Percentiles rank a stretch among this genome's conserved stretches.
Conservation (phyloP, 2,888 invertebrate genomes). For the Agrilus biguttatus region DNA sequence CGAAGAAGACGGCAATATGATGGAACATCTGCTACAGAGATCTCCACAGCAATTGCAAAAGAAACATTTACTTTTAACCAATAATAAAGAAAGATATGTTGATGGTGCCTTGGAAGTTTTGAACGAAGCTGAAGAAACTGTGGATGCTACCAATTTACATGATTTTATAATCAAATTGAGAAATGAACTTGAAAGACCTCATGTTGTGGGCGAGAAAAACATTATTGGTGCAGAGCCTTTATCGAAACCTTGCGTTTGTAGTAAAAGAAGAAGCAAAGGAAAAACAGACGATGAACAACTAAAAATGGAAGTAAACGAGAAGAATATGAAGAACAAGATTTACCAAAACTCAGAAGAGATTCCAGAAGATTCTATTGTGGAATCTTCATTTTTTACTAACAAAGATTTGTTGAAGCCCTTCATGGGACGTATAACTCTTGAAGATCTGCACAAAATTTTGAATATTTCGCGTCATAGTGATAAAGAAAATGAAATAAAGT, state of each 20-base stretch:
- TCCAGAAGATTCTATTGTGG: too few species aligned
- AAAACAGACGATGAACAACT: background rate
- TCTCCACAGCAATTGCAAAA: too few species aligned
- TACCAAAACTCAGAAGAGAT: background rate
- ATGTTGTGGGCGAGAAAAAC: background rate
- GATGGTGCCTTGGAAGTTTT: slow-evolving; percentile 7
- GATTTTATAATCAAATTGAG: slow-evolving; percentile 11
- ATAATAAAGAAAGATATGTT: background rate
- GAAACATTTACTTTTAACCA: too few species aligned
- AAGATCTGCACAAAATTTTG: slow-evolving; percentile 7
- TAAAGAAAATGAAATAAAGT: background rate
- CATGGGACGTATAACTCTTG: slow-evolving; percentile 12
- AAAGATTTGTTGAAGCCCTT: slow-evolving; percentile 13
- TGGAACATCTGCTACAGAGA: too few species aligned
- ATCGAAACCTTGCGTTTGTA: background rate
- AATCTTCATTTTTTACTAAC: background rate
- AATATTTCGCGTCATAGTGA: background rate
- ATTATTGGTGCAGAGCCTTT: too few species aligned
- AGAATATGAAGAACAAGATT: slow-evolving; percentile 4
- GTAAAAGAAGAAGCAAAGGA: background rate
- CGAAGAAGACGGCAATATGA: too few species aligned
- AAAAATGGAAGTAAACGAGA: background rate
- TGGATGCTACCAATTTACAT: slow-evolving; percentile 9
- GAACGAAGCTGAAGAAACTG: slow-evolving; percentile 7
- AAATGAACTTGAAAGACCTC: slow-evolving; percentile 4